Percentiles rank a stretch among this genome's conserved stretches.
Conservation (phyloP, 2,797 vertebrate species). For the Phaenicophaeus curvirostris region DNA sequence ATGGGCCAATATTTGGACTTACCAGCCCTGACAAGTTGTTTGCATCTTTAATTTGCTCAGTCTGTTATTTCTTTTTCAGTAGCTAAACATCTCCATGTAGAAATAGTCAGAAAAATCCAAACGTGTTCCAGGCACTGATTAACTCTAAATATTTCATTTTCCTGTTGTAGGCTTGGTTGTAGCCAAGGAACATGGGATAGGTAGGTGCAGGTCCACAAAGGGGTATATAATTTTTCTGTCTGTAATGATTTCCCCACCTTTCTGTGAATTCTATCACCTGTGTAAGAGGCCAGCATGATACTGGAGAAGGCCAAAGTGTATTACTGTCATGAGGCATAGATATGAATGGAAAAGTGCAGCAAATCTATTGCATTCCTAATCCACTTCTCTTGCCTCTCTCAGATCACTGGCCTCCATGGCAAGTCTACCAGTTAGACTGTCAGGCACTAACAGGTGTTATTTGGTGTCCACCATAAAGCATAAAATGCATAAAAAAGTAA, state of each 20-base stretch:
- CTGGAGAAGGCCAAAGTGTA: background rate
- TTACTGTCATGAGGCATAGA: background rate
- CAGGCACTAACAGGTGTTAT: background rate
- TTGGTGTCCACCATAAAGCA: background rate
- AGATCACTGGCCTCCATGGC: background rate
- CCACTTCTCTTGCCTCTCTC: background rate
- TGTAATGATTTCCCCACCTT: background rate
- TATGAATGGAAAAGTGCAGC: background rate
- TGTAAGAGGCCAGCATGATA: background rate
- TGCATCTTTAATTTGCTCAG: constrained; percentile 58
- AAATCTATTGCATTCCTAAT: background rate
- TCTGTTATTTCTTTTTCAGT: constrained; percentile 52
- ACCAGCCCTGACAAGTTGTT: constrained; percentile 44
- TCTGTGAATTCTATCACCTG: background rate
- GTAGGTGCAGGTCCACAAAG: background rate
- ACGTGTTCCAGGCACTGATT: background rate
- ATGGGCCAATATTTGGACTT: constrained; percentile 39
- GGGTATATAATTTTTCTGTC: background rate
- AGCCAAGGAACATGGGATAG: background rate
- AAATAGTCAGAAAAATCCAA: constrained; percentile 5
- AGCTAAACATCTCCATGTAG: constrained; percentile 9
- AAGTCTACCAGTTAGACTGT: background rate
- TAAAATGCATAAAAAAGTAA: background rate
- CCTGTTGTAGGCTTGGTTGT: background rate
- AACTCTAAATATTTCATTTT: constrained; percentile 3